phyloP scores from a whole-genome alignment of 2,888 invertebrate genomes.

The Dynastes tityus region DNA sequence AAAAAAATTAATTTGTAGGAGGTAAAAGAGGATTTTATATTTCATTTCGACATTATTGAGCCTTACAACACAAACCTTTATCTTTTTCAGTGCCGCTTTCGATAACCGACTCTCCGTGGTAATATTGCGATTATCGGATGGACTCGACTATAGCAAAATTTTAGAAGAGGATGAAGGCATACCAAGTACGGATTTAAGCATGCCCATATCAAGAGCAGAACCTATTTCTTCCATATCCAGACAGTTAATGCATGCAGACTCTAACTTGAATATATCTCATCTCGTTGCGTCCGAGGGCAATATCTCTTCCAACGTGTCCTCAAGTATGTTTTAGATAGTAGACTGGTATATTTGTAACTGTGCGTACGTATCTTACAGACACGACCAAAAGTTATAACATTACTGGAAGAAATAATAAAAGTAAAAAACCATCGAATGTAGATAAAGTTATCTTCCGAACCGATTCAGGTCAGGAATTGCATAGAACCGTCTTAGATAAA shows the following conservation, averaged over 20 bases:
- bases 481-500: slow-evolving; percentile 78
- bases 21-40: too few species aligned
- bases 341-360: background rate
- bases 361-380: slow-evolving; percentile 38
- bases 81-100: slow-evolving; percentile 85
- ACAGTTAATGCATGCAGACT: slow-evolving; percentile 79
- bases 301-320: slow-evolving; percentile 52
- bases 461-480: slow-evolving; percentile 66
- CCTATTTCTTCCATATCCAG: slow-evolving; percentile 71
- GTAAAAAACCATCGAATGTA: slow-evolving; percentile 58
- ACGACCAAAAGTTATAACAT: slow-evolving; percentile 52
- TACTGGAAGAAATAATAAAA: slow-evolving; percentile 55
- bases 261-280: slow-evolving; percentile 78
- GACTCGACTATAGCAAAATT: slow-evolving; percentile 81
- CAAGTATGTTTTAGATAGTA: slow-evolving; percentile 36
- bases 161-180: slow-evolving; percentile 68
- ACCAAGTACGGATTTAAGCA: slow-evolving; percentile 66
- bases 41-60: too few species aligned
- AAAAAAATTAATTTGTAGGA: too few species aligned
- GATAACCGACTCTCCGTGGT: slow-evolving; percentile 93
- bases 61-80: background rate
- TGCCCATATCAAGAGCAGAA: slow-evolving; percentile 58
- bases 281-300: slow-evolving; percentile 63
- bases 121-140: slow-evolving; percentile 88
- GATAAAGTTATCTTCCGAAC: slow-evolving; percentile 61